phyloP scores from a whole-genome alignment of 2,888 invertebrate species.

The Crematogaster levior region DNA sequence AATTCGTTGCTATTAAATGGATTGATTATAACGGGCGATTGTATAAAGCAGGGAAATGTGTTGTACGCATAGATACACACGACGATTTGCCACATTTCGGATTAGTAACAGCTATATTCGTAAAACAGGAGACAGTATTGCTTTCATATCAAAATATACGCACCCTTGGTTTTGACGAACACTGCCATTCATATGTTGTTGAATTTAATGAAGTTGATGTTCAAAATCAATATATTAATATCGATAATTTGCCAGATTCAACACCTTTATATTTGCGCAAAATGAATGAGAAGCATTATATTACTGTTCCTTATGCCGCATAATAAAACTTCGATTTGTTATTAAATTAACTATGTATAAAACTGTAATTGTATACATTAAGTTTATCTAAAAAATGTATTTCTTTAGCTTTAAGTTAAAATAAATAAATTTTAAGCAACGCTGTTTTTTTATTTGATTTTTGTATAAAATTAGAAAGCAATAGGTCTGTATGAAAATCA shows the following conservation, averaged over 20 bases:
- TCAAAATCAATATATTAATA: not conserved
- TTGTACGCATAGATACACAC: not conserved
- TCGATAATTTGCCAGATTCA: not conserved
- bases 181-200: conserved; percentile 4
- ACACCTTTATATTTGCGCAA: not conserved
- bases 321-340: conserved; percentile 3
- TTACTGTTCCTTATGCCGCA: not conserved
- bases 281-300: not conserved
- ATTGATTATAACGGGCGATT: not conserved
- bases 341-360: too few species aligned
- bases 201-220: conserved; percentile 1
- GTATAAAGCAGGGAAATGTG: not conserved
- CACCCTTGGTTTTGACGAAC: not conserved
- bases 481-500: too few species aligned
- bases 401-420: too few species aligned
- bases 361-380: too few species aligned
- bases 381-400: too few species aligned
- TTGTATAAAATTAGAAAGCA: too few species aligned
- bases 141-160: not conserved
- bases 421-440: too few species aligned
- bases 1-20: not conserved
- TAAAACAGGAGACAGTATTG: not conserved
- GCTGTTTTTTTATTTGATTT: too few species aligned
- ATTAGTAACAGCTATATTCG: not conserved
- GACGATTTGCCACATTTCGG: not conserved